Evolutionary conservation across 2,113 vertebrate genomes (phyloP), one percentile per base, ranked within the genome.

Genomic region (Monopterus albus): DNA sequence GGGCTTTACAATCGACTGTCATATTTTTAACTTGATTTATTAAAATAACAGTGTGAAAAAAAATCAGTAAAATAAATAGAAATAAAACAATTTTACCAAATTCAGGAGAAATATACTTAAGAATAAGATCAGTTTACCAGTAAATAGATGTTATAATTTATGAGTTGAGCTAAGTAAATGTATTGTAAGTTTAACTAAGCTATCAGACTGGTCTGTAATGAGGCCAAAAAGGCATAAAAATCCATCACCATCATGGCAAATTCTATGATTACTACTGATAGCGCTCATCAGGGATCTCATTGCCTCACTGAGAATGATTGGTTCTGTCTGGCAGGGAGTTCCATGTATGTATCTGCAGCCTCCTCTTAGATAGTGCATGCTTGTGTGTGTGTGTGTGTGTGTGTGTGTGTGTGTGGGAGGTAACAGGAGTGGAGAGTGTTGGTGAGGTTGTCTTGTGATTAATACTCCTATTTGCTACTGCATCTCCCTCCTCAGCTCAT

Each of bases 241-340:
- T 89, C 85, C 80, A 89, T 90, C 84, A 72, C 62, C 70, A 73
- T 87, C 85, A 78, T 53, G 81, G 80, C 79, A 87, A 83, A 88
- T 87, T 65, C 82, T 77, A 79, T 88, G 89, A 91, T 90, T 85
- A 88, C 86, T 89, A 91, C 87, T 91, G 89, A 91, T 87, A 81
- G 84, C 71, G 75, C 88, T 90, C 88, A 91, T 92, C 88, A 87
- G 81, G 73, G 78, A 87, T 82, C 83, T 83, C 83, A 86, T 82
- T 82, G 81, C 73, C 59, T 73, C 18, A 7, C 71, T 10, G 13
- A 69, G 79, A 88, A 70, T 86, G 87, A 91, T 90, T 89, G 84
- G 80, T 86, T 83, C 74, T 89, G 79, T 86, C 85, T 84, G 82
- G 81, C 69, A 59, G 75, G 69, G 75, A 80, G 75, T 69, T 84